These are phyloP conservation scores for Stramonita haemastoma DNA, from an alignment of 2,888 invertebrate genomes.

Conservation along the genomic window DNA sequence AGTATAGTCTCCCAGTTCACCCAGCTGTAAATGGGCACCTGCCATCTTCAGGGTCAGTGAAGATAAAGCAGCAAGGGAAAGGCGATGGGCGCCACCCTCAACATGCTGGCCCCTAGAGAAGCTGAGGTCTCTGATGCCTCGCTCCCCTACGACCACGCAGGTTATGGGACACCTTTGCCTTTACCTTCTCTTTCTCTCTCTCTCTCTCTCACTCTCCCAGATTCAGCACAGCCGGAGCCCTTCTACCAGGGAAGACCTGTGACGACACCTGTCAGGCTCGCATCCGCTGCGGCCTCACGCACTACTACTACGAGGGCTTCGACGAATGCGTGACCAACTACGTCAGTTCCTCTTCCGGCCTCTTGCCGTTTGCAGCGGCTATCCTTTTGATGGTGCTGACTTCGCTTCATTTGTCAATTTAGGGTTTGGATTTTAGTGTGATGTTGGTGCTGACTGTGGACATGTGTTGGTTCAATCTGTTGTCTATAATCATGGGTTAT, in stretches of 20 bases:
- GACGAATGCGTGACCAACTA: constrained; percentile 23
- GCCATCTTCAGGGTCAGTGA: too few species aligned
- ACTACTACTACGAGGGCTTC: constrained; percentile 31
- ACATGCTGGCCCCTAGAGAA: too few species aligned
- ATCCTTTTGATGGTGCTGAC: not conserved
- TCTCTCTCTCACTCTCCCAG: not conserved
- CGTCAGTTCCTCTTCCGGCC: not conserved
- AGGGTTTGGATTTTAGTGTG: not conserved
- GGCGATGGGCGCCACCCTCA: too few species aligned
- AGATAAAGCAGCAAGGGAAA: too few species aligned
- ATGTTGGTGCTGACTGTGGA: not conserved
- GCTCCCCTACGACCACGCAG: too few species aligned
- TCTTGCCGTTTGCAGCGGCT: not conserved
- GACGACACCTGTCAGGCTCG: constrained; percentile 34
- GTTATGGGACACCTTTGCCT: too few species aligned
- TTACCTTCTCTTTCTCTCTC: too few species aligned
- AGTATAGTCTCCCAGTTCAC: too few species aligned
- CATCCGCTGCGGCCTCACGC: constrained; percentile 43
- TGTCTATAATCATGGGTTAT: not conserved
- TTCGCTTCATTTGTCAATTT: not conserved
- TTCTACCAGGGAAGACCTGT: not conserved
- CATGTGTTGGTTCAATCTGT: not conserved
- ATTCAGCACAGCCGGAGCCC: constrained; percentile 20
- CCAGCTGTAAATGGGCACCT: too few species aligned
- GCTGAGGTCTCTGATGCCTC: too few species aligned